These are phyloP conservation scores for Spea multiplicata DNA, from an alignment of 2,113 vertebrate genomes.

Conservation along the genomic window DNA sequence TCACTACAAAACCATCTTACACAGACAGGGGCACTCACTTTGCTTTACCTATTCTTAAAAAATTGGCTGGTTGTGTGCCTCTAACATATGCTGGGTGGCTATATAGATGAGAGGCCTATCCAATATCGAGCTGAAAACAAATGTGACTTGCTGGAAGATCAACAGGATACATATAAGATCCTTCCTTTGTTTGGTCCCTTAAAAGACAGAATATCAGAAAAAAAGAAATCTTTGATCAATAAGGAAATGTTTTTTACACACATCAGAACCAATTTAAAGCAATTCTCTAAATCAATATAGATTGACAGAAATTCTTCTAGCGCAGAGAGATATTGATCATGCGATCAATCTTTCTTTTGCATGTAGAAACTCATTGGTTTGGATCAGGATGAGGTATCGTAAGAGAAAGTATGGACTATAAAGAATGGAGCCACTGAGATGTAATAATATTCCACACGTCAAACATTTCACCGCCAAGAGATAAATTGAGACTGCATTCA, in stretches of 20 bases:
- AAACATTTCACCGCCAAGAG: constrained; percentile 3
- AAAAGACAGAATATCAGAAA: constrained; percentile 59
- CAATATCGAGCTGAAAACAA: no score
- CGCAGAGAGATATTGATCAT: constrained; percentile 70
- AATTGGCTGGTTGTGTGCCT: no score
- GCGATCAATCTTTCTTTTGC: constrained; percentile 66
- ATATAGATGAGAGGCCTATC: no score
- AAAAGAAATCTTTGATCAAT: constrained; percentile 66
- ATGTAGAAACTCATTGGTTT: constrained; percentile 59
- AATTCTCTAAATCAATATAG: constrained; percentile 72
- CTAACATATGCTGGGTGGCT: no score
- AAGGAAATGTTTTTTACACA: constrained; percentile 76
- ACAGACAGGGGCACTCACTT: no score
- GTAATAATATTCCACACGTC: constrained; percentile 20
- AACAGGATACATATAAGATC: no score
- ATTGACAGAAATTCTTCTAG: constrained; percentile 77
- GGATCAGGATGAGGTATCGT: constrained; percentile 25
- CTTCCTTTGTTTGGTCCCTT: no score
- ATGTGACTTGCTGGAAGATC: no score
- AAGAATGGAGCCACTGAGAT: constrained; percentile 7
- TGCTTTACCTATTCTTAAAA: no score
- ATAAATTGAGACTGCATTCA: not conserved
- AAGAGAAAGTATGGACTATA: constrained; percentile 6
- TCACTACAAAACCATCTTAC: no score
- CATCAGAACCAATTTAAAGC: constrained; percentile 75